Evolutionary conservation across 2,888 invertebrate genomes (phyloP), one percentile per base, ranked within the genome.

Genomic region (Theretra japonica): DNA sequence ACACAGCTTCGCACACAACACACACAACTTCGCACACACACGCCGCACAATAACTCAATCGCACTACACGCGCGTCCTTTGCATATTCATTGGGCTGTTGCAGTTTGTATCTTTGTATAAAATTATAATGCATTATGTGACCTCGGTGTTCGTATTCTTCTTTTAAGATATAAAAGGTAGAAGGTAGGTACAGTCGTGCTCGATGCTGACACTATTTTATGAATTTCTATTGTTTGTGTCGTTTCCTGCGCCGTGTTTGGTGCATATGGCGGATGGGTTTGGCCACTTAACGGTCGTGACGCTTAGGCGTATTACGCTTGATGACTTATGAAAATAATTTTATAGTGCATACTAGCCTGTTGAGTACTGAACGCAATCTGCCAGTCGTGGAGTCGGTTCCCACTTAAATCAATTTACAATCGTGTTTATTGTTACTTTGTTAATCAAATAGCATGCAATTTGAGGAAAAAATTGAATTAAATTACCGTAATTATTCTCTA

Each of bases 71-170:
- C 87, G 85, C 88, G 87, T 84, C 85, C 82, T 89, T 91, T 94
- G 94, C 94, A 94, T 94, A 94, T 94, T 94, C 94, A 94, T 94
- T 92, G 88, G 88, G 84, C 83, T 83, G 83, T 88, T 85, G 90
- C 88, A 90, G 87, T 92, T 90, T 90, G 93, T 94, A 93, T 94
- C 93, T 92, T 93, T 93, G 93, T 94, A 94, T 94, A 91, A 94
- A 93, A 94, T 94, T 93, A 94, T 94, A 94, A 94, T 93, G 92
- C 92, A 93, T 93, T 92, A 93, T 92, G 69, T 69, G 72, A 69
- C 69, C 72, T 69, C 72, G 72, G 19, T 28, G 68, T 58, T 41
- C 70, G 70, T 74, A 75, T 72, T 73, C 75, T 72, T 75, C 69
- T 77, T 77, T 77, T 78, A 60, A 60, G 69, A 74, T 74, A 76